Evolutionary conservation across 2,888 invertebrate genomes (phyloP), one percentile per base, ranked within the genome.

Genomic region (Cactoblastis cactorum): DNA sequence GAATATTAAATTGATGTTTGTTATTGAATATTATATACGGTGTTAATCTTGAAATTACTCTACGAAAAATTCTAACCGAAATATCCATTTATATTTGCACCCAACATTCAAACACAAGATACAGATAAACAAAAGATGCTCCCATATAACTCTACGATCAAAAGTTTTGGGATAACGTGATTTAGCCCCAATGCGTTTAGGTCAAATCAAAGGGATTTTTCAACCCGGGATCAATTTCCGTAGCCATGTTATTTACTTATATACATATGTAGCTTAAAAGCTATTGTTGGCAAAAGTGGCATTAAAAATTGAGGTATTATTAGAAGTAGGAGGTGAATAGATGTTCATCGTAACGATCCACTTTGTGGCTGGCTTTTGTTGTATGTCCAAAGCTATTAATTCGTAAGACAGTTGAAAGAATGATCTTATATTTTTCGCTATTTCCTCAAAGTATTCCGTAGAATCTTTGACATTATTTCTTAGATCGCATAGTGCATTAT

Each of bases 381-480:
- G 43, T 43, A 43, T 43, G 43, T 43, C n/a, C 43, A 28, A 32
- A 43, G 43, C 43, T 32, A 43, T 43, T 43, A 43, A 43, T 43
- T 43, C 28, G 43, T 22, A 15, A 28, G 43, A 43, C 43, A 43
- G 43, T 43, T 43, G 28, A 43, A 41, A 43, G 43, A 43, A 43
- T 22, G 11, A 43, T 28, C 28, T 43, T 28, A 43, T 15, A 28
- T 43, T 43, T 28, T 43, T 43, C 17, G 28, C 28, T n/a, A 28
- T 43, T 43, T 32, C 43, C 28, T 15, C 28, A 28, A 43, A 3
- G 11, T 43, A 15, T 43, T 32, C 28, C 3, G 28, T 11, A 4
- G 9, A 24, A 12, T 14, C 14, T 12, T 43, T 14, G 28, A 15
- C 43, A 4, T 22, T 22, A 22, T 22, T 22, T 28, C 28, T 1